These are phyloP conservation scores for Hexactinellida sp. DNA, from an alignment of 37 sponge, comb jelly and placozoan genomes.

Conservation along the genomic window DNA sequence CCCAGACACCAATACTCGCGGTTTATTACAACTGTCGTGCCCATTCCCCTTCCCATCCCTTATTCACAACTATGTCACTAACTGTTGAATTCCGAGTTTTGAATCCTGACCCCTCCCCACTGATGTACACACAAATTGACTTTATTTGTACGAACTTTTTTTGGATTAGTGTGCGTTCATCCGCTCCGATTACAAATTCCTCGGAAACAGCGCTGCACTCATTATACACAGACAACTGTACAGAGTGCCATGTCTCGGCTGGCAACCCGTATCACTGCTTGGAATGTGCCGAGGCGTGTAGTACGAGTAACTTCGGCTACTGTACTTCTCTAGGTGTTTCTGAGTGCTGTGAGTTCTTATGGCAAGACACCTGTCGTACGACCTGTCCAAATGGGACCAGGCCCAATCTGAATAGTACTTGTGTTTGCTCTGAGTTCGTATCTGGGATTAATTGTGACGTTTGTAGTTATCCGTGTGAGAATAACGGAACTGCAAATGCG, in stretches of 20 bases:
- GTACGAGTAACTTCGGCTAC: not conserved
- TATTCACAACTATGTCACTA: not conserved
- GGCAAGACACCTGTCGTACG: not conserved
- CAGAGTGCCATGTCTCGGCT: not conserved
- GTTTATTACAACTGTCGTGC: conserved; percentile 15
- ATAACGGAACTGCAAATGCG: conserved; percentile 7
- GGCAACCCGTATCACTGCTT: conserved; percentile 11
- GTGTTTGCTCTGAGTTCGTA: not conserved
- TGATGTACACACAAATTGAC: not conserved
- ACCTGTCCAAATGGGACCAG: not conserved
- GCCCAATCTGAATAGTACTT: not conserved
- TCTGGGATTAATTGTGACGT: conserved; percentile 2
- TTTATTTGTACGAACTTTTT: not conserved
- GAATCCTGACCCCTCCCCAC: not conserved
- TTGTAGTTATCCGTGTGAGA: not conserved
- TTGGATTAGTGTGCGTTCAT: not conserved
- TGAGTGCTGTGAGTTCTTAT: not conserved
- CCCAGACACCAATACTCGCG: not conserved
- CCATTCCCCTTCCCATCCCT: not conserved
- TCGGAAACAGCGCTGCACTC: not conserved
- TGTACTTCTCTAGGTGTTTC: conserved; percentile 5
- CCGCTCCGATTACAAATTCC: not conserved
- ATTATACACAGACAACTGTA: not conserved
- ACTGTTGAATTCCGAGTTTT: not conserved
- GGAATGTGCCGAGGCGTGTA: not conserved